Base-by-base conservation (phyloP, 2,797 vertebrate species). In the Pipistrellus kuhlii region DNA sequence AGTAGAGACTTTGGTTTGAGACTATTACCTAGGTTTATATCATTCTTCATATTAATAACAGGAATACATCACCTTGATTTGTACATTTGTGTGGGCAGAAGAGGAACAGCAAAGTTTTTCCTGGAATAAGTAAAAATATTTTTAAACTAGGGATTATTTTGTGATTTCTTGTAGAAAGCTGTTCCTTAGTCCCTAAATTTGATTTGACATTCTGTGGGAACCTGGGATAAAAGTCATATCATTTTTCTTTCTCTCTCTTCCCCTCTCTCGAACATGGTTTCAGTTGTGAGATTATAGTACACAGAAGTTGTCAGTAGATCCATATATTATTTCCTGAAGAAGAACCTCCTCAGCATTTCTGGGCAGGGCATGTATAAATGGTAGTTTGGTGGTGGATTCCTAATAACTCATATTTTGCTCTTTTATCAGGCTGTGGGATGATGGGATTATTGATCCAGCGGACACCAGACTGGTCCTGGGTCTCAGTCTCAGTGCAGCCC, bases 371-470 rank as follows among this genome's bases (percentile, higher is more conserved):
- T 71, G 15, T 91, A 27, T 38, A 21, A 1, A 0, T 21, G 82
- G 23, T 38, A 12, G 57, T 41, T 66, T 35, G 11, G 66, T 68
- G 84, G 35, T 32, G 18, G 20, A 13, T 68, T 83, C 25, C 8
- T 38, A 35, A 0, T 95, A n/a, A 92, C 46, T 75, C 4, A 2
- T 62, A 27, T 81, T 86, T 41, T 57, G 3, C 87, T 64, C 10
- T 96, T 94, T 97, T 85, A 66, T 95, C 97, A 99, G 99, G 96
- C 97, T 99, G 57, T 99, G 99, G 99, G 99, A 99, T 94, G 99
- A 99, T 4, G 99, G 99, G 41, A 99, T 99, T 92, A 99, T 99
- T 91, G 99, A 99, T 96, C 99, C 99, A 14, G 99, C 98, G 25
- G 99, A 99, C 88, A 99, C 99, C 69, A 99, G 99, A 59, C 97